These are phyloP conservation scores for Austrolebias charrua DNA, from an alignment of 2,797 vertebrate species.

Conservation along the genomic window DNA sequence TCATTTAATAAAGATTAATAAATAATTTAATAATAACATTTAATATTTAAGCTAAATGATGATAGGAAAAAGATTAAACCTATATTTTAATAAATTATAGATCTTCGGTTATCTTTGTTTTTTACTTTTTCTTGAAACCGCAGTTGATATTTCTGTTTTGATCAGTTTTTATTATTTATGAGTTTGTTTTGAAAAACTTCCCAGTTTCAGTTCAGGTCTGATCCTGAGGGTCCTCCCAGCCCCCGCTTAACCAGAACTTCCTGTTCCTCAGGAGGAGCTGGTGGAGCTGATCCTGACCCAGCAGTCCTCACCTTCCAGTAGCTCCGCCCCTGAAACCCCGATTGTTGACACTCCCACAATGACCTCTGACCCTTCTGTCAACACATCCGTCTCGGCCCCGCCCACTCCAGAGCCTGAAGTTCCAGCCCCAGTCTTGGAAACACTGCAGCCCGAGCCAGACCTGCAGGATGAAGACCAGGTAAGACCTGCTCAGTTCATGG, in stretches of 20 bases:
- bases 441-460: background rate
- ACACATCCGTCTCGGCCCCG: background rate
- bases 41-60: no score
- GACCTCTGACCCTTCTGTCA: constrained; percentile 10
- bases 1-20: no score
- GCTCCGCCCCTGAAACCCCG: constrained; percentile 33
- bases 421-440: constrained; percentile 19
- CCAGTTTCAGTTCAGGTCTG: no score
- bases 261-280: constrained; percentile 82
- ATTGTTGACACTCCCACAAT: constrained; percentile 8
- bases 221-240: no score
- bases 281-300: constrained; percentile 90
- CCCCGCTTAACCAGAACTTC: background rate
- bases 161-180: no score
- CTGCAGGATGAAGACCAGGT: constrained; percentile 82
- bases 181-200: no score
- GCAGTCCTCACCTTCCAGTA: constrained; percentile 71
- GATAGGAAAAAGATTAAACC: no score
- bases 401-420: constrained; percentile 32
- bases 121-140: no score
- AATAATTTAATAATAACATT: no score
- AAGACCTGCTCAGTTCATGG: constrained; percentile 1
- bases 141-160: no score
- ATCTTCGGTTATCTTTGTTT: no score
- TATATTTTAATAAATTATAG: no score